Conservation (phyloP, 2,888 invertebrate genomes). For the Heliconius ismenius region DNA sequence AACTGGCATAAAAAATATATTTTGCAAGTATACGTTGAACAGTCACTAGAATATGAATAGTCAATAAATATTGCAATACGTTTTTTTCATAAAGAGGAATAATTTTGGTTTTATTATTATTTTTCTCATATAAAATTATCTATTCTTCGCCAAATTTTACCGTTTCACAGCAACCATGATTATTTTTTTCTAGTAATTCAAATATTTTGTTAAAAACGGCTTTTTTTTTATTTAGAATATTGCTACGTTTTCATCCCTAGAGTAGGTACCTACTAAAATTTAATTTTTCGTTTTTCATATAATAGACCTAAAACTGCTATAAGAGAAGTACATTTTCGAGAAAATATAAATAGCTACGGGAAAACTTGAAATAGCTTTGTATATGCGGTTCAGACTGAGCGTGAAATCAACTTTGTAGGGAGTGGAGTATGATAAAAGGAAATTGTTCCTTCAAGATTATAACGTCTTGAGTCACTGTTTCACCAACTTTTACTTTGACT, state of each 20-base stretch:
- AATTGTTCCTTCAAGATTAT: conserved; percentile 26
- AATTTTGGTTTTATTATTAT: too few species aligned
- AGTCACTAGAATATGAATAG: too few species aligned
- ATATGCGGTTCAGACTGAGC: conserved; percentile 23
- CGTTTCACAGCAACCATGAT: too few species aligned
- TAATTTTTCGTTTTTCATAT: background rate
- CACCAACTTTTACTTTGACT: conserved; percentile 23
- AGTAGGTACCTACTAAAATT: background rate
- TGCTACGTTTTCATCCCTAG: too few species aligned
- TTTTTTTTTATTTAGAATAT: background rate
- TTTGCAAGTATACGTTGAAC: too few species aligned
- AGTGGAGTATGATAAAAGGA: conserved; percentile 20
- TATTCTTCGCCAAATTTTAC: too few species aligned
- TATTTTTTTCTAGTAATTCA: too few species aligned
- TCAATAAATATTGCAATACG: too few species aligned
- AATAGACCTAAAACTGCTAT: background rate
- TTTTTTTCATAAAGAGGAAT: too few species aligned
- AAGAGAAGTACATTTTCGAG: background rate
- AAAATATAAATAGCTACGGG: conserved; percentile 16
- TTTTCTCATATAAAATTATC: too few species aligned
- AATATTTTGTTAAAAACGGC: background rate
- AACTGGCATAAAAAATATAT: background rate
- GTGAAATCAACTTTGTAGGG: conserved; percentile 27
- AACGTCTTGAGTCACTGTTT: conserved; percentile 21
- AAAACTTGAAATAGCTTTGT: conserved; percentile 24